Evolutionary conservation across 2,888 invertebrate genomes (phyloP), one percentile per base, ranked within the genome.

Genomic region (Chironomus tentans): DNA sequence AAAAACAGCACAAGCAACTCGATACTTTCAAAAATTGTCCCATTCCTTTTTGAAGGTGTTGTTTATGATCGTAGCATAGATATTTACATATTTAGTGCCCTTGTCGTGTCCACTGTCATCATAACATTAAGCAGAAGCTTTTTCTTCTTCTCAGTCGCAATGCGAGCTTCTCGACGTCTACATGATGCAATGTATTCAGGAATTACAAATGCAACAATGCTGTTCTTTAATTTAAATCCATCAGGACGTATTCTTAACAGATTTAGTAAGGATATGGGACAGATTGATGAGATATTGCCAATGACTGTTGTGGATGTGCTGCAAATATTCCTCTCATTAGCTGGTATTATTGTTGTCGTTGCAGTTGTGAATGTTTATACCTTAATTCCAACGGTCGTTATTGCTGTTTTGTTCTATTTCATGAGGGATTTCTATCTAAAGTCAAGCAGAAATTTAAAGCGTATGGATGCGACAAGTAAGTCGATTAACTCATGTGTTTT

Each of bases 141-240:
- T 70, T 77, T 84, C 0, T 88, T 88, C 80, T 89, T 88, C 79
- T 82, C 83, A 77, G 81, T 88, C 83, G 87, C 84, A 81, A 92
- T 94, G 89, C 87, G 86, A 61, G 91, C 94, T 0, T 94, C 95
- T 0, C 89, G 87, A 3, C 87, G 85, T 3, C 85, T 97, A 0
- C 97, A 97, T 84, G 91, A 93, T 82, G 85, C 83, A 15, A 95
- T 97, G 95, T 95, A 96, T 82, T 83, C 86, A n/a, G 87, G 91
- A 38, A 89, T 97, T 22, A 91, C 93, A 2, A 87, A 91, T 15
- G 91, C 94, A 0, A 90, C 92, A 0, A 92, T 95, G 88, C 86
- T 89, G 24, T 97, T 97, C 85, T 97, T 96, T 85, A 94, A 95
- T 81, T 89, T 89, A 3, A 96, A 95, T 83, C 92, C 94, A 0